Evolutionary conservation across 2,888 invertebrate genomes (phyloP), one percentile per base, ranked within the genome.

Genomic region (Luffia ferchaultella): DNA sequence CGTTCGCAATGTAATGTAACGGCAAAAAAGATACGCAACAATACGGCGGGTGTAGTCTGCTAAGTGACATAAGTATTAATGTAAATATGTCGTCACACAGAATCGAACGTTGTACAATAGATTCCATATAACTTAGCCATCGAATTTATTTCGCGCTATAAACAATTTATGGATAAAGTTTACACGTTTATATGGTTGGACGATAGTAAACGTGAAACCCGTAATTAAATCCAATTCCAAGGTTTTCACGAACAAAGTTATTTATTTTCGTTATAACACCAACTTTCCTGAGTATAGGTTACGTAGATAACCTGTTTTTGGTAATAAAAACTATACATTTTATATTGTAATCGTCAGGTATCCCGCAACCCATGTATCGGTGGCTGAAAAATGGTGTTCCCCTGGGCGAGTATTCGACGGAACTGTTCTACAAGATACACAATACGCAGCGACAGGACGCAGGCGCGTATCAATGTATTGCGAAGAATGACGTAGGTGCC

Each of bases 401-500:
- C 49, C 85, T 96, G 56, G 89, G 87, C 54, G 93, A 95, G 68
- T 92, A 92, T 68, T 90, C 93, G 51, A 89, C 92, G 16, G 93
- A 95, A 68, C 87, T 91, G 62, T 93, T 92, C 73, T 93, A 92
- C 78, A 91, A 92, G 69, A 93, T 97, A 61, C 88, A 90, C 63
- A 91, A 91, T 65, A 92, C 95, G 49, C 88, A 88, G 61, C 86
- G 91, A 54, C 88, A 90, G 63, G 95, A 97, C 78, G 93, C 93
- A 50, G 97, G 97, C 48, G 89, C 91, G 54, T 97, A 97, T 83
- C 92, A 95, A 72, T 97, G 97, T 80, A 90, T 96, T 58, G 97
- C 96, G 18, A 89, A 90, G 64, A 97, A 97, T 76, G 91, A 92
- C 61, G 93, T 93, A 51, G 97, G 97, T 51, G 93, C 96, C 56